These are phyloP conservation scores for Meiosimyza decipiens DNA, from an alignment of 2,888 invertebrate genomes.

Conservation along the genomic window DNA sequence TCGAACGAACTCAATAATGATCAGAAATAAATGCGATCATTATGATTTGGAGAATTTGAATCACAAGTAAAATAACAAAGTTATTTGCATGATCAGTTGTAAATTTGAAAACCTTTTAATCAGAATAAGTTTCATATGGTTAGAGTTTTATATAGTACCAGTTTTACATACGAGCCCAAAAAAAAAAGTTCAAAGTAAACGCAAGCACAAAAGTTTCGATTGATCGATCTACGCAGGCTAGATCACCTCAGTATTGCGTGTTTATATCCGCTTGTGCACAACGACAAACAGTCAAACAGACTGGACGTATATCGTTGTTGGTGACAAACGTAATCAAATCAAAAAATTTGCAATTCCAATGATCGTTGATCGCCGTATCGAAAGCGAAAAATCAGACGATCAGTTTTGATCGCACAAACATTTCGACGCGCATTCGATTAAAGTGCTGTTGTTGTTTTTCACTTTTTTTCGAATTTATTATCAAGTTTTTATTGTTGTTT, in stretches of 20 bases:
- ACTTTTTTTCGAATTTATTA: not conserved
- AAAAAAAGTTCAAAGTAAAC: no score
- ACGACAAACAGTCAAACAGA: not conserved
- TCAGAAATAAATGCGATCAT: no score
- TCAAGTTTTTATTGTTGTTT: not conserved
- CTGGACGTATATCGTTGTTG: not conserved
- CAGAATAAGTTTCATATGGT: no score
- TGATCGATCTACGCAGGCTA: no score
- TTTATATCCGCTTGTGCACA: not conserved
- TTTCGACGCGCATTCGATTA: not conserved
- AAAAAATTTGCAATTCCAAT: conserved; percentile 31
- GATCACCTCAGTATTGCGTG: no score
- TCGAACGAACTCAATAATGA: no score
- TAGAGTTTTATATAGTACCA: no score
- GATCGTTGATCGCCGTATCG: conserved; percentile 22
- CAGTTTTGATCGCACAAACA: not conserved
- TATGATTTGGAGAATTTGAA: no score
- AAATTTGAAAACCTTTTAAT: no score
- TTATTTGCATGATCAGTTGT: no score
- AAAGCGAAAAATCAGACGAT: conserved; percentile 30
- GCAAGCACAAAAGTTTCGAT: not conserved
- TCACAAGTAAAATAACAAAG: no score
- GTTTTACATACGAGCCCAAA: no score
- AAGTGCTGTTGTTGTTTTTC: not conserved
- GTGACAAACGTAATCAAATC: conserved; percentile 34